phyloP scores from a whole-genome alignment of 2,888 invertebrate species.

The Yponomeuta plumbellus region DNA sequence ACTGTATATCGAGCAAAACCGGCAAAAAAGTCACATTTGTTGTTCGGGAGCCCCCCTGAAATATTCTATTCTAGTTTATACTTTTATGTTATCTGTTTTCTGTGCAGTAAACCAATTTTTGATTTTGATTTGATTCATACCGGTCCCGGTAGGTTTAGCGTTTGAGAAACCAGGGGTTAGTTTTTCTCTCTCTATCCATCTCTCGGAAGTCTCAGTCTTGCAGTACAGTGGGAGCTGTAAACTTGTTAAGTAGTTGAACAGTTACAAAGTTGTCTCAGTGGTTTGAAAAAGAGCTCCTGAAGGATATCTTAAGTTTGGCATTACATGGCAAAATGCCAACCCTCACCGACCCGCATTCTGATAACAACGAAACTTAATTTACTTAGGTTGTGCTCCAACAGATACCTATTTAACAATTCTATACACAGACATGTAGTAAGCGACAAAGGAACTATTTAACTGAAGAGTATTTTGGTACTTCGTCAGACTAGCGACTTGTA shows the following conservation, averaged over 20 bases:
- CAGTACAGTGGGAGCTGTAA: too few species aligned
- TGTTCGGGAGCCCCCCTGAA: too few species aligned
- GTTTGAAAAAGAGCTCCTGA: slow-evolving; percentile 1
- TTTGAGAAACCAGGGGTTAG: too few species aligned
- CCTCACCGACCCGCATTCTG: slow-evolving; percentile 2
- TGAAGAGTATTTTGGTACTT: not conserved
- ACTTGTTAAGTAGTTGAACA: not conserved
- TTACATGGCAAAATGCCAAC: slow-evolving; percentile 9
- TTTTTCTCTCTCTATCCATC: too few species aligned
- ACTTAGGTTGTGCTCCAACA: not conserved
- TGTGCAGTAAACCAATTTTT: too few species aligned
- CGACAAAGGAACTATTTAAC: not conserved
- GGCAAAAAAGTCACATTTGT: too few species aligned
- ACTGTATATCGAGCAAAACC: too few species aligned
- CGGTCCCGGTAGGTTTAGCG: too few species aligned
- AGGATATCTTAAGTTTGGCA: not conserved
- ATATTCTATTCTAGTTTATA: too few species aligned
- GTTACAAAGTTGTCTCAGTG: slow-evolving; percentile 9
- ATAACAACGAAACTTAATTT: slow-evolving; percentile 3
- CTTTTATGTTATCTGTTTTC: too few species aligned
- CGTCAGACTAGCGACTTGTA: not conserved
- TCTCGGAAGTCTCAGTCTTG: too few species aligned
- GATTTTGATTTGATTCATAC: too few species aligned
- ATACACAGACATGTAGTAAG: not conserved
- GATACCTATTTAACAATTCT: not conserved